Evolutionary conservation across 2,888 invertebrate genomes (phyloP), one percentile per base, ranked within the genome.

Genomic region (Panzeria rudis): DNA sequence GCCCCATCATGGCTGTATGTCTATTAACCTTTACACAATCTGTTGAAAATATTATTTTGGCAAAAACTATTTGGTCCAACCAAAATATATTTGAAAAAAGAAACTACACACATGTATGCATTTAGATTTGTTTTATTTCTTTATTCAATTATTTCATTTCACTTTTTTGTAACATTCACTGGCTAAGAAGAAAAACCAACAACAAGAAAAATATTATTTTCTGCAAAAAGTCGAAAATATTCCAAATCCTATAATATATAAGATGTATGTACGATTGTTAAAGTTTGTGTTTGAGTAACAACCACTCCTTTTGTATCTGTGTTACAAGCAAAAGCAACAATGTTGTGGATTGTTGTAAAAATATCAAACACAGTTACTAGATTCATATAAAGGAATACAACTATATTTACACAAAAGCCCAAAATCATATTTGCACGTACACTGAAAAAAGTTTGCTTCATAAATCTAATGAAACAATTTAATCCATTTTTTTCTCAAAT

Each of bases 141-240:
- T 32, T 35, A 47, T 59, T 44, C 41, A 44, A 59, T 61, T 61
- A 62, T 38, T 62, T 38, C 29, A 25, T 11, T 62, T 62, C 0
- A 54, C 54, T 64, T 2, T 29, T 29, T 54, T 54, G 23, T 25
- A 20, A 62, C 47, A 75, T 62, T 47, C 47, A 47, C n/a, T 73
- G 72, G 61, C 9, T 41, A 29, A 23, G 32, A 52, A 47, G 1
- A 44, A 25, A 62, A 71, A 11, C 2, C 29, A 32, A 44, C 13
- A 35, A 41, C 29, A 4, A 59, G 3, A 72, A 29, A 50, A 35
- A 41, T 41, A 4, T 44, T 29, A 2, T 44, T 29, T 29, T 38
- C 41, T 9, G 29, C 41, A 41, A 29, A 62, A 38, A 52, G 35
- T 25, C 13, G 15, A 23, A 64, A 38, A 32, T 66, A 6, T 59